phyloP scores from a whole-genome alignment of 2,113 vertebrate genomes.

The Nycticebus coucang region DNA sequence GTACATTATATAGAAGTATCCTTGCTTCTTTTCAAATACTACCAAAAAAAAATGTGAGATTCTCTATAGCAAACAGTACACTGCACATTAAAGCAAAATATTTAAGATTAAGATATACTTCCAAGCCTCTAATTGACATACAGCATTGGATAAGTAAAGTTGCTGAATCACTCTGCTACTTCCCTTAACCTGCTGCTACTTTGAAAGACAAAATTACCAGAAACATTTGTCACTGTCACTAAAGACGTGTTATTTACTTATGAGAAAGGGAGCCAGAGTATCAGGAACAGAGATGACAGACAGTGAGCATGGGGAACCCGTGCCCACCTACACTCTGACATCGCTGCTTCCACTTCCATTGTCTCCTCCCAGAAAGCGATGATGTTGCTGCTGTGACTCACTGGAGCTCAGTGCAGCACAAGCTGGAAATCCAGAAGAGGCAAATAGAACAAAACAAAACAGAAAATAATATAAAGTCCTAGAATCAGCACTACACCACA shows the following conservation, averaged over 20 bases:
- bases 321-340: background rate
- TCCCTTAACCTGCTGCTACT: background rate
- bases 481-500: background rate
- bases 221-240: background rate
- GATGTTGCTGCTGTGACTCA: background rate
- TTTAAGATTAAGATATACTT: background rate
- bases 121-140: background rate
- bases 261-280: background rate
- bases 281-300: background rate
- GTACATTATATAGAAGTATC: background rate
- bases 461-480: background rate
- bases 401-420: background rate
- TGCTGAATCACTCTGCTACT: background rate
- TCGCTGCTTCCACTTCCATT: background rate
- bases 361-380: background rate
- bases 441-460: background rate
- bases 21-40: slow-evolving; percentile 24
- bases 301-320: background rate
- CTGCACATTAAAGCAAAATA: background rate
- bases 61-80: background rate
- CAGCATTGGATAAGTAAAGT: background rate
- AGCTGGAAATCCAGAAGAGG: background rate
- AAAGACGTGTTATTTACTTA: background rate
- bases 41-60: background rate
- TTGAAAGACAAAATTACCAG: background rate